Evolutionary conservation across 1,140 invertebrate species (phyloP), one percentile per base, ranked within the genome.

Genomic region (Cherax destructor): DNA sequence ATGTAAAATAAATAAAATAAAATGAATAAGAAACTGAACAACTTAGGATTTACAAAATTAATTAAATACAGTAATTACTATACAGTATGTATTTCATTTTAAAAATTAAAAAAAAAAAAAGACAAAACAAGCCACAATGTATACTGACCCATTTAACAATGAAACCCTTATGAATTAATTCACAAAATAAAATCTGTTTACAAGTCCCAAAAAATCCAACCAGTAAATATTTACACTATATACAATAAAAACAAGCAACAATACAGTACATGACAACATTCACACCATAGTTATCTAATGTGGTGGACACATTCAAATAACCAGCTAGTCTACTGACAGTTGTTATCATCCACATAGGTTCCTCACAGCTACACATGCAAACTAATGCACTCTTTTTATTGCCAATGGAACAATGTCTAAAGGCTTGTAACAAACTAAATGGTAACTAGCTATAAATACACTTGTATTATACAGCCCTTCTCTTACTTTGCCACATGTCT

Each of bases 191-290:
- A 69, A 74, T 11, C 24, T 74, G 69, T 30, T 30, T 74, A n/a
- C 24, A 24, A 30, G 6, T 21, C 69, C 24, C 21, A 74, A 74
- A 74, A 13, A 30, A 30, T 74, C 69, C 69, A 74, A 74, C 69
- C 69, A 74, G 13, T 6, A 74, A 2, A 30, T 74, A 74, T 74
- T 74, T 74, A 74, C 69, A 74, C 18, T 74, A 74, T 74, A 30
- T 74, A 74, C 69, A 74, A 24, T 74, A 74, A 74, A 74, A 74
- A 24, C 21, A 74, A 30, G 69, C 69, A 74, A 74, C 69, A 74
- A 74, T 30, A n/a, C 6, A 74, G 61, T 65, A 69, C 30, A 41
- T 41, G 52, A 56, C 52, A 74, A 74, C n/a, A 30, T 9, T 74
- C 24, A 74, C n/a, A 30, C 69, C 24, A 30, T 74, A 30, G 11